Evolutionary conservation across 2,888 invertebrate species (phyloP), one percentile per base, ranked within the genome.

Genomic region (Spilarctia lutea): DNA sequence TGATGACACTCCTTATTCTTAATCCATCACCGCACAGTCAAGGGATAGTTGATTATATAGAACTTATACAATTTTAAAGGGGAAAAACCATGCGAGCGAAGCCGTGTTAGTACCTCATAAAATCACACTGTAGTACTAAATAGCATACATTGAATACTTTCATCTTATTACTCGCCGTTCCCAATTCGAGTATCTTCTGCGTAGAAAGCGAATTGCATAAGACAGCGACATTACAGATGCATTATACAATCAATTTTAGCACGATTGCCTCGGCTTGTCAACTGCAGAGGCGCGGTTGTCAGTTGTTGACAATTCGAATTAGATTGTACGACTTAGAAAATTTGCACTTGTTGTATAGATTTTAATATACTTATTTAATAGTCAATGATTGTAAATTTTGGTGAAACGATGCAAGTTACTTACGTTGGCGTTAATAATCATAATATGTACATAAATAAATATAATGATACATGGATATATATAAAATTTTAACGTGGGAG

Each of bases 241-340:
- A 83, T 89, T 90, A 90, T 88, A 89, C 88, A 90, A 90, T 85
- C 84, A 80, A 85, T 88, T 86, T 71, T 86, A 79, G 80, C 79
- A 73, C 71, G 48, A 84, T 81, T 83, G 79, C 84, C 56, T 72
- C 70, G 69, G 52, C 68, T 75, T 76, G 83, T 73, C 83, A 79
- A 69, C 81, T 76, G 30, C 30, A 45, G n/a, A 76, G 78, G 77
- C 65, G 79, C 69, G 75, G 75, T 71, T 56, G 27, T 8, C 75
- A 76, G 82, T 70, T 73, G 75, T 75, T 72, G 65, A 42, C 52
- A 48, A 66, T 72, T 71, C 63, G 63, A 74, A 75, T 75, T 71
- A 67, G 68, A 65, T 39, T 39, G 63, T 65, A 65, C 63, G 45
- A 63, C 48, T 63, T 68, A 66, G 20, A 30, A 74, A 33, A 20